Evolutionary conservation across 2,113 vertebrate genomes (phyloP).

Genomic region (Chaetodon trifascialis): DNA sequence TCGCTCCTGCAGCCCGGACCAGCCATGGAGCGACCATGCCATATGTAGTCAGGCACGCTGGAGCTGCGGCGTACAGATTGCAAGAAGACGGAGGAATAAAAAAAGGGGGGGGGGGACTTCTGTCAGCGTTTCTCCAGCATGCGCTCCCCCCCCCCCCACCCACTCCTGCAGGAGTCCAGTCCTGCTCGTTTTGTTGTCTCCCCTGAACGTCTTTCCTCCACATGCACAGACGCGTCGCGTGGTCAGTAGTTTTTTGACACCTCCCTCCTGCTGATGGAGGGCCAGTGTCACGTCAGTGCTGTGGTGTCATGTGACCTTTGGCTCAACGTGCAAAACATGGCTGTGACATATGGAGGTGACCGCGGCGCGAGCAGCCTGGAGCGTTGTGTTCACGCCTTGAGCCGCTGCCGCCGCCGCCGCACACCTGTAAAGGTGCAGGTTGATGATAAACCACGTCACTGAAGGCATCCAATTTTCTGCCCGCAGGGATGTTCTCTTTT

Average conservation of each 20-base stretch:
- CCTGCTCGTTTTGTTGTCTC: conserved; percentile 45
- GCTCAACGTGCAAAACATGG: conserved; percentile 15
- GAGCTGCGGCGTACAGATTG: conserved; percentile 22
- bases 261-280: conserved; percentile 1
- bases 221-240: too few species aligned
- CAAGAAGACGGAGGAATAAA: conserved; percentile 39
- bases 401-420: too few species aligned
- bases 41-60: conserved; percentile 75
- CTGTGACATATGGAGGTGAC: not conserved
- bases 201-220: too few species aligned
- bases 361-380: not conserved
- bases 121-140: conserved; percentile 70
- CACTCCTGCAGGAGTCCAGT: conserved; percentile 38
- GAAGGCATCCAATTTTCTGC: not conserved
- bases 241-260: too few species aligned
- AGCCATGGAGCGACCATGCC: conserved; percentile 56
- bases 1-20: conserved; percentile 44
- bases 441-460: not conserved
- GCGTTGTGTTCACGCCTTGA: not conserved
- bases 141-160: conserved; percentile 47
- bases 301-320: conserved; percentile 38
- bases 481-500: conserved; percentile 68
- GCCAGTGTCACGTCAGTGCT: too few species aligned
- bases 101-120: conserved; percentile 9
- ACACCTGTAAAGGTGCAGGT: too few species aligned